Percentiles rank a stretch among this genome's conserved stretches.
Conservation (phyloP, 2,888 invertebrate species). For the Euplagia quadripunctaria region DNA sequence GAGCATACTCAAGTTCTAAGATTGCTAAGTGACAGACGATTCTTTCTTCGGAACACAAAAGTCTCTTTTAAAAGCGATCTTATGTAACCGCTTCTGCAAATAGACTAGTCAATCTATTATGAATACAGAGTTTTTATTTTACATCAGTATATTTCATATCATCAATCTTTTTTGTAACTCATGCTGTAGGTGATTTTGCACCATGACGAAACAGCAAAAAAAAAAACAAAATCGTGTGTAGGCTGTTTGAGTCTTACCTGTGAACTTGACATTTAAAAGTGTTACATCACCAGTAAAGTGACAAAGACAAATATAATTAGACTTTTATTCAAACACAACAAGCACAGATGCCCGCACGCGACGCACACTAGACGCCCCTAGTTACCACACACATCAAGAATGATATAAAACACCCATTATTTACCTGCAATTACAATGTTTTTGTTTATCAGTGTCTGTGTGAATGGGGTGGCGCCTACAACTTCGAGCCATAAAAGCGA, state of each 20-base stretch:
- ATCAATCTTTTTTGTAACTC: too few species aligned
- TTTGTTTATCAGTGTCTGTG: conserved; percentile 39
- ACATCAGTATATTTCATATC: too few species aligned
- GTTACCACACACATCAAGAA: neutral
- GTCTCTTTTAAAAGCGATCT: too few species aligned
- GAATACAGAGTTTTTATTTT: too few species aligned
- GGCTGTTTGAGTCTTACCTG: neutral
- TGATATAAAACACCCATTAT: conserved; percentile 25
- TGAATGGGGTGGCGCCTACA: conserved; percentile 51
- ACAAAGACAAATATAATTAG: neutral
- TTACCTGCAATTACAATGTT: conserved; percentile 41
- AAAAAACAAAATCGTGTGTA: too few species aligned
- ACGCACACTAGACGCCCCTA: neutral
- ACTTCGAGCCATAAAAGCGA: conserved; percentile 63
- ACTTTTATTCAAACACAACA: neutral
- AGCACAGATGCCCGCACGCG: neutral
- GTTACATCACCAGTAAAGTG: neutral
- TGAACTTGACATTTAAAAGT: neutral
- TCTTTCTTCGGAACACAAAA: too few species aligned
- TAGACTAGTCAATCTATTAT: too few species aligned
- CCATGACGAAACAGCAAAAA: too few species aligned
- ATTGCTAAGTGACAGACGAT: too few species aligned
- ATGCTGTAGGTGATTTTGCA: too few species aligned
- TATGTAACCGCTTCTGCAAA: too few species aligned
- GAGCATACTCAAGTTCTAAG: too few species aligned